Evolutionary conservation across 2,113 vertebrate species (phyloP).

Genomic region (Aldabrachelys gigantea): DNA sequence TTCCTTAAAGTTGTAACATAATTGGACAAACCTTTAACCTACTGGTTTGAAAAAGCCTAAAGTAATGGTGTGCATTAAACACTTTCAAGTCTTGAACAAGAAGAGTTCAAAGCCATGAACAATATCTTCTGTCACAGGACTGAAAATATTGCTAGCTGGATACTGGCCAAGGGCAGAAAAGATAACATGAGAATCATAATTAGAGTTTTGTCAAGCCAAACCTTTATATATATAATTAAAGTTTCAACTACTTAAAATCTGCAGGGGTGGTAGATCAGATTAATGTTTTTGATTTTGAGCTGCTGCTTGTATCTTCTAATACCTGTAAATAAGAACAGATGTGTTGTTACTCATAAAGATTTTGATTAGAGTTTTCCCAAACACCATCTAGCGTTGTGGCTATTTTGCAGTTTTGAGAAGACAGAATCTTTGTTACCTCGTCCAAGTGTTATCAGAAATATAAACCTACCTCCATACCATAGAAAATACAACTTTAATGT

Average conservation of each 20-base stretch:
- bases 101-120: slow-evolving; percentile 28
- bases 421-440: slow-evolving; percentile 40
- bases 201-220: slow-evolving; percentile 35
- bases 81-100: slow-evolving; percentile 45
- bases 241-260: slow-evolving; percentile 39
- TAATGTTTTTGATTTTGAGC: slow-evolving; percentile 40
- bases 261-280: slow-evolving; percentile 42
- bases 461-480: neutral
- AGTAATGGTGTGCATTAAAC: neutral
- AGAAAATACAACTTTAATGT: neutral
- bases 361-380: slow-evolving; percentile 70
- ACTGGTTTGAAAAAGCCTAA: neutral
- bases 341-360: slow-evolving; percentile 31
- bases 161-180: neutral
- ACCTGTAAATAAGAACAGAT: slow-evolving; percentile 76
- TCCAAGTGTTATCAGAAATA: slow-evolving; percentile 17
- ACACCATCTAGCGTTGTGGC: slow-evolving; percentile 26
- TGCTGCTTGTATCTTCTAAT: slow-evolving; percentile 21
- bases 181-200: slow-evolving; percentile 21
- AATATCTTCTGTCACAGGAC: neutral
- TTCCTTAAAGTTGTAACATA: slow-evolving; percentile 38
- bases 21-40: slow-evolving; percentile 52
- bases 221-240: neutral
- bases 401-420: slow-evolving; percentile 18
- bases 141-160: slow-evolving; percentile 29